These are phyloP conservation scores for Xenopus borealis DNA, from an alignment of 2,113 vertebrate genomes.

Conservation along the genomic window DNA sequence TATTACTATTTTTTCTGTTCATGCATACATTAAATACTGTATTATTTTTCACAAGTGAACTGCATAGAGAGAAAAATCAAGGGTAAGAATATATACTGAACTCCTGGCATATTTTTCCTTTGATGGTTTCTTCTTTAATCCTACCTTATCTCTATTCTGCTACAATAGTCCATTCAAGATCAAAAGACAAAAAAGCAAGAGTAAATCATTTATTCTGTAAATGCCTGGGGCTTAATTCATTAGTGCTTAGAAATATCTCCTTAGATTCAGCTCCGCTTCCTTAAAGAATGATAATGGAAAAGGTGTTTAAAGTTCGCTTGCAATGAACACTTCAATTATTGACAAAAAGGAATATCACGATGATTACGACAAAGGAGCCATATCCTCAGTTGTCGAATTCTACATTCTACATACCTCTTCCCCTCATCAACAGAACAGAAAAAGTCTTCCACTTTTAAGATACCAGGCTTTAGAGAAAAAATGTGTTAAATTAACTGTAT, in stretches of 20 bases:
- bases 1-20: too few species aligned
- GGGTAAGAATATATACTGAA: constrained; percentile 8
- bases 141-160: constrained; percentile 42
- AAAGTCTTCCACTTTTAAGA: too few species aligned
- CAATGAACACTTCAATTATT: constrained; percentile 38
- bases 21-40: too few species aligned
- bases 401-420: too few species aligned
- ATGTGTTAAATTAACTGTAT: too few species aligned
- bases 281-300: constrained; percentile 41
- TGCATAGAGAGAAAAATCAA: constrained; percentile 40
- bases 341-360: constrained; percentile 36
- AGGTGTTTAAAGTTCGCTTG: constrained; percentile 35
- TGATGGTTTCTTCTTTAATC: constrained; percentile 31
- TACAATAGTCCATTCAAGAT: constrained; percentile 39
- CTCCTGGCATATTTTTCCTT: constrained; percentile 31
- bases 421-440: too few species aligned
- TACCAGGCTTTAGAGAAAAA: too few species aligned
- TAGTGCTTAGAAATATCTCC: constrained; percentile 40
- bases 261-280: constrained; percentile 31
- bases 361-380: constrained; percentile 21
- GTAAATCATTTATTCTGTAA: constrained; percentile 45
- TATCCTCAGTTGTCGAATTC: neutral
- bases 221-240: constrained; percentile 45
- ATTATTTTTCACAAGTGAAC: neutral
- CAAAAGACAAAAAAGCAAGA: constrained; percentile 32